Evolutionary conservation across 2,797 vertebrate genomes (phyloP).

Genomic region (Philypnodon macrostomus): DNA sequence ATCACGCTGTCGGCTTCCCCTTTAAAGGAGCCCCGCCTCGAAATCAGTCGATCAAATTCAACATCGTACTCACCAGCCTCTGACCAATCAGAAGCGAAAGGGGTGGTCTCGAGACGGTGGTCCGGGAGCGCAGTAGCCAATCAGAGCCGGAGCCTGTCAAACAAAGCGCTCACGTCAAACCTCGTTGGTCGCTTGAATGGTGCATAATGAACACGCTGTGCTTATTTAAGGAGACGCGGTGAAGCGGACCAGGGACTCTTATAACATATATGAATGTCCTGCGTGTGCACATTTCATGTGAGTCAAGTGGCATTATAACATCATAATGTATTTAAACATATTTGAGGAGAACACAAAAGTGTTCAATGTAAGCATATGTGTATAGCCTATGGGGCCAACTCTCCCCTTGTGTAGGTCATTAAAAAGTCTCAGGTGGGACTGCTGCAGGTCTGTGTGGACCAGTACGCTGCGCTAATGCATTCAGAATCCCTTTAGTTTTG

Average conservation of each 20-base stretch:
- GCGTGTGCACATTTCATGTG: not conserved
- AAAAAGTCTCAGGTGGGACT: slow-evolving; percentile 10
- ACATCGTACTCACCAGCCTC: slow-evolving; percentile 59
- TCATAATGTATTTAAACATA: not conserved
- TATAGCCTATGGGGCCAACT: not conserved
- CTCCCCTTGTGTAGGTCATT: not conserved
- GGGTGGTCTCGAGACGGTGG: slow-evolving; percentile 73
- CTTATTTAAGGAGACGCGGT: slow-evolving; percentile 65
- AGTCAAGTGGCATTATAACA: not conserved
- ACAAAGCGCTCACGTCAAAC: slow-evolving; percentile 63
- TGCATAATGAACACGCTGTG: slow-evolving; percentile 47
- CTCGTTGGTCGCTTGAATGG: slow-evolving; percentile 45
- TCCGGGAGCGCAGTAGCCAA: slow-evolving; percentile 75
- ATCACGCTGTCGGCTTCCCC: slow-evolving; percentile 38
- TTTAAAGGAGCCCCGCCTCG: slow-evolving; percentile 74
- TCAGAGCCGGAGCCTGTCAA: slow-evolving; percentile 33
- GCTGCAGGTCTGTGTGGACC: not conserved
- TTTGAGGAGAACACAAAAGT: not conserved
- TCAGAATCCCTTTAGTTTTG: slow-evolving; percentile 10
- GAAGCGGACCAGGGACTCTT: slow-evolving; percentile 32
- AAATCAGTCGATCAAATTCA: slow-evolving; percentile 86
- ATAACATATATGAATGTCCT: slow-evolving; percentile 5
- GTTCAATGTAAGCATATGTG: not conserved
- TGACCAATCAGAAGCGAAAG: slow-evolving; percentile 65
- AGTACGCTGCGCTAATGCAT: slow-evolving; percentile 30